Conservation (phyloP, 2,888 invertebrate species). For the Apotomis capreana region DNA sequence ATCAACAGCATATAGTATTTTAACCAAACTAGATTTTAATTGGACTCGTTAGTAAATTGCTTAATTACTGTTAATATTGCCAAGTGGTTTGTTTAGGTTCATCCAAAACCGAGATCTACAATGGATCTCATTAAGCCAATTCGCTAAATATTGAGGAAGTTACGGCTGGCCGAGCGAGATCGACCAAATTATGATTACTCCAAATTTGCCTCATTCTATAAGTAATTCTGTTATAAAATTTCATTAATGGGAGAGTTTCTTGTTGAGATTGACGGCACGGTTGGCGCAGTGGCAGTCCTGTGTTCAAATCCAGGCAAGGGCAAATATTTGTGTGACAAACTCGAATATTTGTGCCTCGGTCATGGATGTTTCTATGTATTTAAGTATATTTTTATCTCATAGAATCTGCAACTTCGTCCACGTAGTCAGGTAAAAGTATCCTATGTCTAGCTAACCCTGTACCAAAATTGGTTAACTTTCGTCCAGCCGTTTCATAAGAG, state of each 20-base stretch:
- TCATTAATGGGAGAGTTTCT: neutral
- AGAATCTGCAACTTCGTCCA: too few species aligned
- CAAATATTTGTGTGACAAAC: too few species aligned
- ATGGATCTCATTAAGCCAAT: conserved; percentile 29
- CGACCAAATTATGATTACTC: conserved; percentile 21
- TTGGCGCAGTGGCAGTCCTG: too few species aligned
- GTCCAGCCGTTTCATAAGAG: too few species aligned
- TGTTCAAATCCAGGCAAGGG: too few species aligned
- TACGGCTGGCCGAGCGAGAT: conserved; percentile 11
- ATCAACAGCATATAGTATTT: neutral
- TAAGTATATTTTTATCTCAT: too few species aligned
- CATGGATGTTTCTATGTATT: too few species aligned
- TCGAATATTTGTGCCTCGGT: too few species aligned
- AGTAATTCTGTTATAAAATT: neutral
- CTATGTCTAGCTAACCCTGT: too few species aligned
- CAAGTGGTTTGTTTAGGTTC: conserved; percentile 23
- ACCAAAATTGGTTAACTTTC: too few species aligned
- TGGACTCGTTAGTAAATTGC: neutral
- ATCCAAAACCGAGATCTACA: neutral
- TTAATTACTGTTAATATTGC: conserved; percentile 19
- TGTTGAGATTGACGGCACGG: neutral
- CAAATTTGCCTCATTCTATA: conserved; percentile 3
- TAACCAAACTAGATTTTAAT: conserved; percentile 16
- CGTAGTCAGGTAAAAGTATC: too few species aligned
- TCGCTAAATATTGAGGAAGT: conserved; percentile 24